phyloP scores from a whole-genome alignment of 2,888 invertebrate genomes.

The Proisotoma minuta region DNA sequence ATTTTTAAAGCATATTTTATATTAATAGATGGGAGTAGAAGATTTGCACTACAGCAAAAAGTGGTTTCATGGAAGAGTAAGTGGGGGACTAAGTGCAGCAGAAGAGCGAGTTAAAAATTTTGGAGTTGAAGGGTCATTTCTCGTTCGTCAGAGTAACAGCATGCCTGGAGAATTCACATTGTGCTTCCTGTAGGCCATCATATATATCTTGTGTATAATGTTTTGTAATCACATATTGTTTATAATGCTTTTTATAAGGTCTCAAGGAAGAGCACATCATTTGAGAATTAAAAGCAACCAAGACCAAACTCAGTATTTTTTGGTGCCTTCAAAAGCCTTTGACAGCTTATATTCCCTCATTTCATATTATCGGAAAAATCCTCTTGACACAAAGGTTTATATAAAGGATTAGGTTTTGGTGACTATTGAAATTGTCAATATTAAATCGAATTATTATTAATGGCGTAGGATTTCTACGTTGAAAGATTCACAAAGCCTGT shows the following conservation, averaged over 20 bases:
- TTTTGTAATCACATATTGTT: too few species aligned
- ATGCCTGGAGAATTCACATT: slow-evolving; percentile 92
- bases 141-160: slow-evolving; percentile 87
- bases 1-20: not conserved
- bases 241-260: slow-evolving; percentile 51
- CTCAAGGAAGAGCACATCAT: slow-evolving; percentile 81
- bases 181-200: slow-evolving; percentile 70
- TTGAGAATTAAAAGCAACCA: slow-evolving; percentile 85
- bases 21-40: slow-evolving; percentile 52
- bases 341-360: slow-evolving; percentile 88
- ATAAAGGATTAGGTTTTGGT: slow-evolving; percentile 21
- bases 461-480: slow-evolving; percentile 71
- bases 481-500: slow-evolving; percentile 76
- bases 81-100: slow-evolving; percentile 69
- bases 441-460: not conserved
- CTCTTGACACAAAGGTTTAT: slow-evolving; percentile 70
- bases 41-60: slow-evolving; percentile 85
- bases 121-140: slow-evolving; percentile 84
- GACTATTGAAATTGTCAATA: not conserved
- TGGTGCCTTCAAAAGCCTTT: slow-evolving; percentile 76
- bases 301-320: slow-evolving; percentile 70
- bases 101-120: slow-evolving; percentile 63
- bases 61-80: slow-evolving; percentile 70
- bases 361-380: slow-evolving; percentile 79
- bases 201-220: too few species aligned